These are phyloP conservation scores for Aphelenchoides avenae DNA, from an alignment of 1,140 invertebrate species.

Conservation along the genomic window DNA sequence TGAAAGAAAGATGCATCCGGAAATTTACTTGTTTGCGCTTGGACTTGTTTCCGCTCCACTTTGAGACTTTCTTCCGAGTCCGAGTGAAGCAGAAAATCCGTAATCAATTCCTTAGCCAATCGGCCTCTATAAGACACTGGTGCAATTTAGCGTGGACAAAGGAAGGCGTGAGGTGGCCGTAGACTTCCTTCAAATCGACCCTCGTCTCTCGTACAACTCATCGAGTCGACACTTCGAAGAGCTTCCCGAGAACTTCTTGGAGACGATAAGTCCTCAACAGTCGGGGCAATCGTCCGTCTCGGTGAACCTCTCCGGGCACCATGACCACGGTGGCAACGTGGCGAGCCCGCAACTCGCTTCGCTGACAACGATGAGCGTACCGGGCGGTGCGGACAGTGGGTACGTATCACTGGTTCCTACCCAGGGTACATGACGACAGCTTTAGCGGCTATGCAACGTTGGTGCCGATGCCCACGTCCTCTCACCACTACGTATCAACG, in stretches of 20 bases:
- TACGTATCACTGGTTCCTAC: neutral
- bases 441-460: slow-evolving; percentile 30
- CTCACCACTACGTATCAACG: slow-evolving; percentile 25
- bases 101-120: too few species aligned
- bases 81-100: too few species aligned
- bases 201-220: slow-evolving; percentile 37
- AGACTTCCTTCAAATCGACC: slow-evolving; percentile 54
- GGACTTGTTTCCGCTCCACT: too few species aligned
- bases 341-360: slow-evolving; percentile 25
- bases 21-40: too few species aligned
- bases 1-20: too few species aligned
- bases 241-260: slow-evolving; percentile 55
- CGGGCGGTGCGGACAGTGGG: slow-evolving; percentile 12
- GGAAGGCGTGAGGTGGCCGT: slow-evolving; percentile 26
- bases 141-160: too few species aligned
- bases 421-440: neutral
- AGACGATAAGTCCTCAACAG: slow-evolving; percentile 56
- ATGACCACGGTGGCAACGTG: slow-evolving; percentile 2
- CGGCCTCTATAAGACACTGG: too few species aligned
- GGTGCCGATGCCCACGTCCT: slow-evolving; percentile 26
- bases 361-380: slow-evolving; percentile 26
- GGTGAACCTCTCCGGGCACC: slow-evolving; percentile 3
- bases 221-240: slow-evolving; percentile 50
- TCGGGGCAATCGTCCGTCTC: slow-evolving; percentile 19
- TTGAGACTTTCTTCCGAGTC: too few species aligned